phyloP scores from a whole-genome alignment of 1,140 invertebrate genomes.

The Drosophila bocqueti region DNA sequence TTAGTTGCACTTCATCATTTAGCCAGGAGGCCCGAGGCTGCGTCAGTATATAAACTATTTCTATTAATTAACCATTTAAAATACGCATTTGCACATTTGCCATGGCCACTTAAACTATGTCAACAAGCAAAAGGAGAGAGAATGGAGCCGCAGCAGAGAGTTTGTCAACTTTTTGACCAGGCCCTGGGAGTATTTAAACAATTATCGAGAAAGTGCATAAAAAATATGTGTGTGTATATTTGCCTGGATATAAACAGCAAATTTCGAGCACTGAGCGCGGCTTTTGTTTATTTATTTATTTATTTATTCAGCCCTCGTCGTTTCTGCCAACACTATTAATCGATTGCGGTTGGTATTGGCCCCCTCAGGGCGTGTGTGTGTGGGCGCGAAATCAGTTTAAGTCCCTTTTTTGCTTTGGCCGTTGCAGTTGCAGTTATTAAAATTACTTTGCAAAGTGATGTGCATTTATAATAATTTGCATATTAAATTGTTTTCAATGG shows the following conservation, averaged over 20 bases:
- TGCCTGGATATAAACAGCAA: conserved; percentile 43
- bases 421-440: conserved; percentile 71
- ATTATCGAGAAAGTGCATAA: conserved; percentile 52
- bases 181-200: conserved; percentile 66
- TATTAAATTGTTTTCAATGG: conserved; percentile 79
- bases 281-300: conserved; percentile 50
- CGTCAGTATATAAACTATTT: conserved; percentile 46
- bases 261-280: conserved; percentile 27
- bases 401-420: conserved; percentile 53
- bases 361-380: conserved; percentile 1
- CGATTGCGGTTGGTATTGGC: conserved; percentile 61
- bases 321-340: conserved; percentile 16
- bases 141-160: conserved; percentile 45
- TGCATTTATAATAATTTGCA: conserved; percentile 80
- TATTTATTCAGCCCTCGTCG: conserved; percentile 51
- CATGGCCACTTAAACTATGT: conserved; percentile 69
- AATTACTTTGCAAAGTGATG: conserved; percentile 74
- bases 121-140: conserved; percentile 58
- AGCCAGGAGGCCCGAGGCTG: conserved; percentile 7
- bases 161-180: conserved; percentile 74
- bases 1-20: conserved; percentile 32
- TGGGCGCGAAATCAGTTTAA: conserved; percentile 71
- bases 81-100: conserved; percentile 52
- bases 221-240: conserved; percentile 19
- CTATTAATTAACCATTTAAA: conserved; percentile 78